Percentiles rank a stretch among this genome's conserved stretches.
Evolutionary conservation across 2,888 invertebrate genomes (phyloP).

Genomic region (Drosophila paramelanica): DNA sequence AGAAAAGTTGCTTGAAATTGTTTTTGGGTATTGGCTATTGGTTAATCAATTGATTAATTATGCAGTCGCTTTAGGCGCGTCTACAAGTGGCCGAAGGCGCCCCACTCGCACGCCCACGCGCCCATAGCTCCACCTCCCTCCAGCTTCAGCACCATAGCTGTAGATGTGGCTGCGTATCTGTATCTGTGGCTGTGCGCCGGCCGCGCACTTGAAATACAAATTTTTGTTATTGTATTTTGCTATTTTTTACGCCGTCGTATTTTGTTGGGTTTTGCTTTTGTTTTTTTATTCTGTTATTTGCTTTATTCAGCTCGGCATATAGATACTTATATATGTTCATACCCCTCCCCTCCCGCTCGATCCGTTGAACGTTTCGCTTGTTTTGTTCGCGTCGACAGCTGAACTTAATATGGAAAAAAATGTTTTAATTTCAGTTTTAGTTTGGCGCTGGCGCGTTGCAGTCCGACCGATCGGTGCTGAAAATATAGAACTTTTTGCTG

Average conservation of each 20-base stretch:
- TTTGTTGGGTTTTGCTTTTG: conserved; percentile 32
- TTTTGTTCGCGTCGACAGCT: conserved; percentile 43
- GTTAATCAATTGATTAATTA: conserved; percentile 55
- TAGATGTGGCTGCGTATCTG: neutral
- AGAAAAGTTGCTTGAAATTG: conserved; percentile 12
- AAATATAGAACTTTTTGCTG: conserved; percentile 7
- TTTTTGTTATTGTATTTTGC: conserved; percentile 37
- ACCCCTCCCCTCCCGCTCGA: conserved; percentile 9
- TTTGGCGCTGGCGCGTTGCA: conserved; percentile 67
- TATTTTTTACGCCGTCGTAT: conserved; percentile 34
- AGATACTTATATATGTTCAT: conserved; percentile 22
- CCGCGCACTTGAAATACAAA: conserved; percentile 66
- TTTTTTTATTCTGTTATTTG: conserved; percentile 68
- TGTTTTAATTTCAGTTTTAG: conserved; percentile 74
- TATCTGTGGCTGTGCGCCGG: conserved; percentile 16
- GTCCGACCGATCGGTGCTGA: conserved; percentile 59
- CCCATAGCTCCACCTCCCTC: neutral
- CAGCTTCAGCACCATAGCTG: conserved; percentile 6
- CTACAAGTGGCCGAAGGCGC: conserved; percentile 21
- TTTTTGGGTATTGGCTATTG: conserved; percentile 14
- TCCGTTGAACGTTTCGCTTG: conserved; percentile 40
- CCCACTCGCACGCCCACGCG: conserved; percentile 15
- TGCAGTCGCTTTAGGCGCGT: conserved; percentile 44
- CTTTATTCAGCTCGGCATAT: conserved; percentile 39
- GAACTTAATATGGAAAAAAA: conserved; percentile 58